These are phyloP conservation scores for Hyperoplus lanceolatus DNA, from an alignment of 2,797 vertebrate genomes.

Conservation along the genomic window DNA sequence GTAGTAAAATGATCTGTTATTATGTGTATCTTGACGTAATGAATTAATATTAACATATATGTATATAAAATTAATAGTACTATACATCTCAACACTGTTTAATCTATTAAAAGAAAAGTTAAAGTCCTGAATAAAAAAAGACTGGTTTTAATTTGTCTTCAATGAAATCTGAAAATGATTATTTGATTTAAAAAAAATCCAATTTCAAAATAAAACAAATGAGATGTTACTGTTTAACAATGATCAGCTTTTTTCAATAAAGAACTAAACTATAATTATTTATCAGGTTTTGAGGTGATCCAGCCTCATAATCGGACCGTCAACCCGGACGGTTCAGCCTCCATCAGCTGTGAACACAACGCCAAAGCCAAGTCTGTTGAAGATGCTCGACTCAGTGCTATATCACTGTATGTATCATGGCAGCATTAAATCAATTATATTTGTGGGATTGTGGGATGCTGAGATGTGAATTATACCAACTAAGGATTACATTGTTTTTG, in stretches of 20 bases:
- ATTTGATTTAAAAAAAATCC: background rate
- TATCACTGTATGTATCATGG: background rate
- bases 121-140: background rate
- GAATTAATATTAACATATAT: no score
- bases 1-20: background rate
- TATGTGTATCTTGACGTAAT: background rate
- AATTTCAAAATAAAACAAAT: background rate
- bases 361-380: accelerated
- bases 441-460: background rate
- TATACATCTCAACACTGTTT: no score
- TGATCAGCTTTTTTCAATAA: background rate
- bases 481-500: background rate
- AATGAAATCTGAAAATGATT: background rate
- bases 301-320: background rate
- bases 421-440: background rate
- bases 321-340: background rate
- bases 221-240: background rate
- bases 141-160: background rate
- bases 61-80: no score
- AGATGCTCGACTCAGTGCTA: slow-evolving; percentile 38
- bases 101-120: background rate
- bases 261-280: background rate
- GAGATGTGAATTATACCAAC: background rate
- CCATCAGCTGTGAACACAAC: slow-evolving; percentile 40
- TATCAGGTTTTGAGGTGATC: slow-evolving; percentile 38